Conservation (phyloP, 2,797 vertebrate species). For the Myiotriccus ornatus region DNA sequence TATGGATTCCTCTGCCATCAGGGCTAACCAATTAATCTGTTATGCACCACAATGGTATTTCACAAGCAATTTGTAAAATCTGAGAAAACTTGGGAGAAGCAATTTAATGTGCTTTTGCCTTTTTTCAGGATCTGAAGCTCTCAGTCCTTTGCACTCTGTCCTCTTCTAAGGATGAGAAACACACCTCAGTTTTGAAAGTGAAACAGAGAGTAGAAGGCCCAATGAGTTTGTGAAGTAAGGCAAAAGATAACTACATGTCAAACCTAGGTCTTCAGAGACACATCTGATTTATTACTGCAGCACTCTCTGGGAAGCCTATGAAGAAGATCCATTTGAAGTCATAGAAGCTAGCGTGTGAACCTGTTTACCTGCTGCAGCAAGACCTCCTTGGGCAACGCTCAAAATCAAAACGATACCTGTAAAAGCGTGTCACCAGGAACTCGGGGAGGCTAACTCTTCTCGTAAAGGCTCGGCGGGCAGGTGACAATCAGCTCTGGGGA, state of each 20-base stretch:
- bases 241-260: neutral
- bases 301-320: neutral
- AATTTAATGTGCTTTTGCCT: neutral
- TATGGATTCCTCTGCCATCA: neutral
- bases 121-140: neutral
- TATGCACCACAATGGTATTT: neutral
- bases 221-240: neutral
- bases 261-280: neutral
- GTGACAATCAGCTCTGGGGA: accelerated
- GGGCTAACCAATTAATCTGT: neutral
- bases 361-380: neutral
- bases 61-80: neutral
- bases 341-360: accelerated
- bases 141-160: neutral
- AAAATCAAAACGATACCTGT: neutral
- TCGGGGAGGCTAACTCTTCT: neutral
- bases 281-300: neutral
- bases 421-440: neutral
- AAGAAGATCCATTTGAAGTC: neutral
- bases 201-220: neutral
- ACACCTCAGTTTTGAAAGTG: neutral
- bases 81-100: neutral
- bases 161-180: neutral
- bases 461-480: neutral
- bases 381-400: neutral